Percentiles rank a stretch among this genome's conserved stretches.
Conservation (phyloP, 2,888 invertebrate genomes). For the Caenorhabditis drosophilae region DNA sequence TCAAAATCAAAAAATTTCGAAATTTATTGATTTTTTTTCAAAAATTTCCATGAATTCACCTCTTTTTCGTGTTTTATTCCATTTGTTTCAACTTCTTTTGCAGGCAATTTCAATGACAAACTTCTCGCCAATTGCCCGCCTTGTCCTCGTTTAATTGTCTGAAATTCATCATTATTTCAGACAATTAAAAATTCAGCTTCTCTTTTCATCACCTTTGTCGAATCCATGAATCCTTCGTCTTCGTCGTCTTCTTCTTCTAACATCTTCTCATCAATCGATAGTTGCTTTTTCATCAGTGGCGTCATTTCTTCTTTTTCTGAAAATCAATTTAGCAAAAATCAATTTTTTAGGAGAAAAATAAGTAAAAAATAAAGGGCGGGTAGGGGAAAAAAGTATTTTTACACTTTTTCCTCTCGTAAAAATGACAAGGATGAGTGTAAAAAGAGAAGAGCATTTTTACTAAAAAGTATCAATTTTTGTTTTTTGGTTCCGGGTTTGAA, state of each 20-base stretch:
- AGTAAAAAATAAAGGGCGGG: no score
- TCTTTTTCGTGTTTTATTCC: not conserved
- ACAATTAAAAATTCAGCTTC: no score
- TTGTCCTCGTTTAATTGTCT: slow-evolving; percentile 31
- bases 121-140: slow-evolving; percentile 16
- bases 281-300: slow-evolving; percentile 33
- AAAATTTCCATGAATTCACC: not conserved
- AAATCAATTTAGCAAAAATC: no score
- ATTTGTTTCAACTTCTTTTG: not conserved
- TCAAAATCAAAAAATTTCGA: not conserved
- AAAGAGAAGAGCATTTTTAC: no score
- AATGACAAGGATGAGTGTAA: no score
- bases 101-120: slow-evolving; percentile 23
- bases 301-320: slow-evolving; percentile 15
- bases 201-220: no score
- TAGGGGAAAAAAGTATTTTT: no score
- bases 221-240: slow-evolving; percentile 21
- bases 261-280: slow-evolving; percentile 31
- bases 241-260: slow-evolving; percentile 14
- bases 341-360: no score
- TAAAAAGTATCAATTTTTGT: no score
- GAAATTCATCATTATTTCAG: no score
- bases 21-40: not conserved
- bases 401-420: no score
- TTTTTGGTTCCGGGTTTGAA: no score